phyloP scores from a whole-genome alignment of 2,113 vertebrate genomes.

The Promerops cafer region DNA sequence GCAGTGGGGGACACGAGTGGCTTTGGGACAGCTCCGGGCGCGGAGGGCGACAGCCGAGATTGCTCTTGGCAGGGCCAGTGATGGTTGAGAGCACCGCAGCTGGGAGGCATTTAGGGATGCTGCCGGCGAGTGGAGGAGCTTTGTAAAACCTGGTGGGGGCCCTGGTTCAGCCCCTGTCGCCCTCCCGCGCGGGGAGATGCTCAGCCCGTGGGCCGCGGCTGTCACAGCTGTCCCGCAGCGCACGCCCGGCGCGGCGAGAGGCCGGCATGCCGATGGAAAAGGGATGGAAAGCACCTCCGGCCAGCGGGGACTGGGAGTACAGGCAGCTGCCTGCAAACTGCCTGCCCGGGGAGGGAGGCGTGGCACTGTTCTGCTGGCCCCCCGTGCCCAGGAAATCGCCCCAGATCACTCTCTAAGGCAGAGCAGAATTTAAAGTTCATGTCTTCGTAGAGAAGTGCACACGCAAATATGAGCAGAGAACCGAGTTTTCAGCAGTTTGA shows the following conservation, averaged over 20 bases:
- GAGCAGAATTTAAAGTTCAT: background rate
- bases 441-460: background rate
- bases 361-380: accelerated
- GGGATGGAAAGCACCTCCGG: background rate
- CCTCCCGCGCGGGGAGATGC: accelerated
- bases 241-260: background rate
- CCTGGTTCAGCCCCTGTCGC: background rate
- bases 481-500: accelerated
- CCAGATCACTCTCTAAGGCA: background rate
- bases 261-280: background rate
- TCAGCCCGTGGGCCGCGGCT: accelerated
- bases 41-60: accelerated
- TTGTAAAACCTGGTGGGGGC: background rate
- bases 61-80: background rate
- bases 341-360: background rate
- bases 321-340: background rate
- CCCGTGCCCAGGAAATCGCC: accelerated
- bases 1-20: accelerated
- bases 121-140: background rate
- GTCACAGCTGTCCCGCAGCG: background rate
- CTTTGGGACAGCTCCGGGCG: background rate
- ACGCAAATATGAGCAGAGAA: accelerated
- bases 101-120: background rate
- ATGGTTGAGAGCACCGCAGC: background rate
- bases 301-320: accelerated